Evolutionary conservation across 2,797 vertebrate genomes (phyloP).

Genomic region (Scolopax bukidnonensis): DNA sequence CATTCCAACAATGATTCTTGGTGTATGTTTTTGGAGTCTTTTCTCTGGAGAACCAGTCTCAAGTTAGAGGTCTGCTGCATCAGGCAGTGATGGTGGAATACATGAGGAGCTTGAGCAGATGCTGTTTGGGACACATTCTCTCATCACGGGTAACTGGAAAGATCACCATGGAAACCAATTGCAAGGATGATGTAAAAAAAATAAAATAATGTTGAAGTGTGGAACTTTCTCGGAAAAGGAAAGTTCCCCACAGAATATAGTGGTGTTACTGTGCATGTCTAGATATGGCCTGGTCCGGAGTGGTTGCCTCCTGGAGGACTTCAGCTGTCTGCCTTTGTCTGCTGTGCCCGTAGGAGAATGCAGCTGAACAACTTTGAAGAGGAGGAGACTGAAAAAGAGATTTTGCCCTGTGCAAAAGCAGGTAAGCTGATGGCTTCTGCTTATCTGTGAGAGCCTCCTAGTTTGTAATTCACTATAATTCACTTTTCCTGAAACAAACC

Average conservation of each 20-base stretch:
- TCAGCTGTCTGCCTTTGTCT: background rate
- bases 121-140: fast-evolving
- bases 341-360: background rate
- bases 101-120: background rate
- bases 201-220: fast-evolving
- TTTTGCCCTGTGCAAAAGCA: background rate
- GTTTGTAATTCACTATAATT: background rate
- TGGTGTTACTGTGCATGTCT: fast-evolving
- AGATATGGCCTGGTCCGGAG: fast-evolving
- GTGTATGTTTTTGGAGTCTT: background rate
- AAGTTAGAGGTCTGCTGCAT: background rate
- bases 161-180: fast-evolving
- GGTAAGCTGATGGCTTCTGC: background rate
- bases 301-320: background rate
- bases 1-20: background rate
- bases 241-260: fast-evolving
- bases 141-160: fast-evolving
- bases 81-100: background rate
- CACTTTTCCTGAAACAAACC: background rate
- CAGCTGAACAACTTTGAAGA: fast-evolving
- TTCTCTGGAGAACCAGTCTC: background rate
- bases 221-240: background rate
- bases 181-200: background rate
- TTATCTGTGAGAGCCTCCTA: background rate
- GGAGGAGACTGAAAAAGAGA: background rate